A percentile compares a stretch with the other conserved stretches of the same genome.
phyloP scores from a whole-genome alignment of 2,888 invertebrate species.

The Sesia apiformis region DNA sequence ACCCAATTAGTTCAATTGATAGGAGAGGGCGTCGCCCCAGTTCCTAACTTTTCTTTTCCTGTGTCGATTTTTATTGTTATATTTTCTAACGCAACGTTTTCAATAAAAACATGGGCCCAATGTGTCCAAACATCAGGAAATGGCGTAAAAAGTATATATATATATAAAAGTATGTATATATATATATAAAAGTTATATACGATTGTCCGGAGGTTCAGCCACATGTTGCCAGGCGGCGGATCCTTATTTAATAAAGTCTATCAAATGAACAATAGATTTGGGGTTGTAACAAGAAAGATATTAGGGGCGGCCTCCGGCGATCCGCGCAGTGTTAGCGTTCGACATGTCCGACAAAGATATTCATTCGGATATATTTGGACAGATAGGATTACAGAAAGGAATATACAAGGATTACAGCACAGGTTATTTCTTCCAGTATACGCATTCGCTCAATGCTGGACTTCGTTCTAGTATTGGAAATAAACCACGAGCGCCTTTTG shows the following conservation, averaged over 20 bases:
- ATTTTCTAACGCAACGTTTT: not conserved
- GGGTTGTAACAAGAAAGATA: slow-evolving; percentile 21
- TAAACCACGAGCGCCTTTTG: too few relatives aligned
- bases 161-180: not conserved
- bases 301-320: slow-evolving; percentile 1
- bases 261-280: slow-evolving; percentile 57
- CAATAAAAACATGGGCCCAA: not conserved
- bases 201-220: slow-evolving; percentile 14
- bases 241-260: slow-evolving; percentile 32
- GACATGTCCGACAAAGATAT: too few relatives aligned
- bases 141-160: not conserved
- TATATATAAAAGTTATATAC: not conserved
- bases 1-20: too few relatives aligned
- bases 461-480: too few relatives aligned
- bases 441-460: too few relatives aligned
- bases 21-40: too few relatives aligned
- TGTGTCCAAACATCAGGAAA: not conserved
- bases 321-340: not conserved
- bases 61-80: too few relatives aligned
- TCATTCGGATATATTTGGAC: too few relatives aligned
- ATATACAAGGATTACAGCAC: too few relatives aligned
- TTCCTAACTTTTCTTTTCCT: too few relatives aligned
- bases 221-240: slow-evolving; percentile 25
- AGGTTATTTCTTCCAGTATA: too few relatives aligned
- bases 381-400: too few relatives aligned